Conservation (phyloP, 2,113 vertebrate species). For the Centropristis striata region DNA sequence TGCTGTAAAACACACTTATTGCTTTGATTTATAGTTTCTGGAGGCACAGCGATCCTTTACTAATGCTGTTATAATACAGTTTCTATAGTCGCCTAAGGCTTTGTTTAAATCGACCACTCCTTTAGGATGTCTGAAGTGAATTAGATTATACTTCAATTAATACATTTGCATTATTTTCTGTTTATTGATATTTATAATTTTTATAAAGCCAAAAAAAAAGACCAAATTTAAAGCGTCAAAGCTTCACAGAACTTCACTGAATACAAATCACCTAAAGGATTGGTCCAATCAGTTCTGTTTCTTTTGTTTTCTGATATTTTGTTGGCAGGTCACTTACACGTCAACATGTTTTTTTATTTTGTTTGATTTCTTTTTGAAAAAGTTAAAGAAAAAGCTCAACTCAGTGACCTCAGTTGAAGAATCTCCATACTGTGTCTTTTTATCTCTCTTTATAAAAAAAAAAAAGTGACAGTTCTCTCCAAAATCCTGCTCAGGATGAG, state of each 20-base stretch:
- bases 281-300: slow-evolving; percentile 87
- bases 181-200: not conserved
- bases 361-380: slow-evolving; percentile 43
- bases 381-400: slow-evolving; percentile 85
- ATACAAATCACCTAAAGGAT: slow-evolving; percentile 93
- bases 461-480: not conserved
- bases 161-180: slow-evolving; percentile 4
- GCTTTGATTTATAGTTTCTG: slow-evolving; percentile 10
- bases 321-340: slow-evolving; percentile 94
- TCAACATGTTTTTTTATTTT: slow-evolving; percentile 75
- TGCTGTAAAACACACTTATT: slow-evolving; percentile 13
- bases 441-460: slow-evolving; percentile 44
- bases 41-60: slow-evolving; percentile 5
- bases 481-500: slow-evolving; percentile 37
- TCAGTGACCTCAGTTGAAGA: slow-evolving; percentile 96
- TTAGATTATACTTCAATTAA: slow-evolving; percentile 3
- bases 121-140: slow-evolving; percentile 90
- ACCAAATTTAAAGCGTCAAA: slow-evolving; percentile 1
- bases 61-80: slow-evolving; percentile 73
- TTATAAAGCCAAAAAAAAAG: not conserved
- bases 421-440: slow-evolving; percentile 99
- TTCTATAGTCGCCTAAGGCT: slow-evolving; percentile 92
- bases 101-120: slow-evolving; percentile 95
- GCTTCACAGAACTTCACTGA: not conserved
- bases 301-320: slow-evolving; percentile 78